phyloP scores from a whole-genome alignment of 1,140 invertebrate species.

The Plodia interpunctella region DNA sequence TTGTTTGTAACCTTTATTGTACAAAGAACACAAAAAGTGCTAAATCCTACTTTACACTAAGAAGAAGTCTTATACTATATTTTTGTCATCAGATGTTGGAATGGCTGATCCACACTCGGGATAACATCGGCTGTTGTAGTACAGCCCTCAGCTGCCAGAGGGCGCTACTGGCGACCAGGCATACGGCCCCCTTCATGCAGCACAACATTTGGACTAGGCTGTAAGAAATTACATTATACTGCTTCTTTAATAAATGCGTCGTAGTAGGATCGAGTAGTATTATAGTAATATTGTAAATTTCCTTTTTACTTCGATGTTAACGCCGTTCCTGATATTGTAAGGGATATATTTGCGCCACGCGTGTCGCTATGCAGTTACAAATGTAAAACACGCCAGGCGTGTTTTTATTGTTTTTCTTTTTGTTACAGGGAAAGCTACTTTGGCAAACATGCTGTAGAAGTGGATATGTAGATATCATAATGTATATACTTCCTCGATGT shows the following conservation, averaged over 20 bases:
- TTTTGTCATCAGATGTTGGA: slow-evolving; percentile 40
- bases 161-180: slow-evolving; percentile 38
- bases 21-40: too few relatives aligned
- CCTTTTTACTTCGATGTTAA: too few relatives aligned
- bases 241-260: too few relatives aligned
- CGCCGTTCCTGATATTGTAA: too few relatives aligned
- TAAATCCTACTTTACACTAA: too few relatives aligned
- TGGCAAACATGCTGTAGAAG: slow-evolving; percentile 17
- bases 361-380: too few relatives aligned
- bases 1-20: too few relatives aligned
- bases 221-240: slow-evolving; percentile 37
- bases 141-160: slow-evolving; percentile 34
- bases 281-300: too few relatives aligned
- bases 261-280: too few relatives aligned
- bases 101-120: slow-evolving; percentile 50
- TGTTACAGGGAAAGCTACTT: slow-evolving; percentile 41
- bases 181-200: slow-evolving; percentile 31
- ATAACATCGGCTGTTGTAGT: slow-evolving; percentile 17
- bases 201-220: slow-evolving; percentile 47
- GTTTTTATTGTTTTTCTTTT: slow-evolving; percentile 15
- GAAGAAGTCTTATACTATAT: too few relatives aligned
- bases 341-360: too few relatives aligned
- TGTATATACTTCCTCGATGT: too few relatives aligned
- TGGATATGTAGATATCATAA: neutral
- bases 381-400: neutral